phyloP scores from a whole-genome alignment of 2,797 vertebrate species.

The Cynodonichthys magdalenae region DNA sequence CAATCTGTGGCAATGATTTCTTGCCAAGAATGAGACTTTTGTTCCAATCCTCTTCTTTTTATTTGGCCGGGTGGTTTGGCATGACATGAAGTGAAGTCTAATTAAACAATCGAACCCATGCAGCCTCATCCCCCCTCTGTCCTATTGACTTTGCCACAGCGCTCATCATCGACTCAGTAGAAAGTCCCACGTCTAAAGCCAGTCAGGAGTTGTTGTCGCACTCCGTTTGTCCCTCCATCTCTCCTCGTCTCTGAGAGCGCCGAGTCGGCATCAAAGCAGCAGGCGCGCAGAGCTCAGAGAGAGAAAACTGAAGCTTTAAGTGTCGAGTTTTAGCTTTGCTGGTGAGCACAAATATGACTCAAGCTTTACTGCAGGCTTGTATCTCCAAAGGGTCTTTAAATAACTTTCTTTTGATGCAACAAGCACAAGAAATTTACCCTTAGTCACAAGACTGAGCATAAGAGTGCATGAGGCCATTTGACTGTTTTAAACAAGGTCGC shows the following conservation, averaged over 20 bases:
- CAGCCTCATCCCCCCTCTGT: slow-evolving; percentile 73
- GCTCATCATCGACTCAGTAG: slow-evolving; percentile 71
- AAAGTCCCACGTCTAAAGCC: slow-evolving; percentile 73
- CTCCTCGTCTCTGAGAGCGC: slow-evolving; percentile 62
- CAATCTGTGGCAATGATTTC: slow-evolving; percentile 71
- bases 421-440: slow-evolving; percentile 46
- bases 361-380: slow-evolving; percentile 51
- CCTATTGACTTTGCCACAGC: slow-evolving; percentile 78
- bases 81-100: slow-evolving; percentile 77
- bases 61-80: slow-evolving; percentile 64
- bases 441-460: slow-evolving; percentile 36
- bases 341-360: slow-evolving; percentile 65
- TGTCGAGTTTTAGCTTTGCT: slow-evolving; percentile 58
- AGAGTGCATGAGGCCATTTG: slow-evolving; percentile 18
- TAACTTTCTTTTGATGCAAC: slow-evolving; percentile 48
- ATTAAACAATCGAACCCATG: slow-evolving; percentile 82
- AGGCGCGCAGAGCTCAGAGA: slow-evolving; percentile 57
- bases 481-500: slow-evolving; percentile 8
- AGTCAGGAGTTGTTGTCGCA: slow-evolving; percentile 72
- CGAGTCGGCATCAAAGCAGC: slow-evolving; percentile 77
- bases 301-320: slow-evolving; percentile 61
- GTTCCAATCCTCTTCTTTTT: slow-evolving; percentile 34
- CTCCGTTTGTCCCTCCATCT: slow-evolving; percentile 65
- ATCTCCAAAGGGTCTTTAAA: slow-evolving; percentile 50
- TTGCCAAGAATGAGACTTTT: slow-evolving; percentile 61